Conservation (phyloP, 2,888 invertebrate species). For the Periphyllus acericola region DNA sequence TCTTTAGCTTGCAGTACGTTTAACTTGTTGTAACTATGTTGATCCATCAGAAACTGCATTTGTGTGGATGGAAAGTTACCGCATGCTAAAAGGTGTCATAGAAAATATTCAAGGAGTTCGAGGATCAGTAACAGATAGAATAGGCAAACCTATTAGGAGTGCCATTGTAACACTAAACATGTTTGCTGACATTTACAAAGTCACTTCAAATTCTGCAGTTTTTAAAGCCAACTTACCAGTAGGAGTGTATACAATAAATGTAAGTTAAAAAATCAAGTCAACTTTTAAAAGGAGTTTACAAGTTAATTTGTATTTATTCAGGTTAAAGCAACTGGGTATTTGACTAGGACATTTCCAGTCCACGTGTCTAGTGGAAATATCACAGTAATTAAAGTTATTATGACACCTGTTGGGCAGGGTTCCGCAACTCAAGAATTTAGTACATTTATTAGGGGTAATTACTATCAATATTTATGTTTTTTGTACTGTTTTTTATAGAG, state of each 20-base stretch:
- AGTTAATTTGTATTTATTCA: not conserved
- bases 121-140: conserved; percentile 77
- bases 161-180: conserved; percentile 78
- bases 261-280: conserved; percentile 45
- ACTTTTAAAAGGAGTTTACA: not conserved
- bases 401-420: conserved; percentile 30
- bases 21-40: conserved; percentile 65
- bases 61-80: conserved; percentile 66
- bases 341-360: not conserved
- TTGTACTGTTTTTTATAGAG: not conserved
- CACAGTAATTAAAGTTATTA: conserved; percentile 40
- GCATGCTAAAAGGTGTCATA: conserved; percentile 43
- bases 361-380: conserved; percentile 23
- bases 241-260: conserved; percentile 74
- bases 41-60: conserved; percentile 66
- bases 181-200: conserved; percentile 68
- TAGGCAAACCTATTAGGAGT: conserved; percentile 75
- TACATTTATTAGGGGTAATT: conserved; percentile 34
- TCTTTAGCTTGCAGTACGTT: conserved; percentile 64
- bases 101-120: conserved; percentile 71
- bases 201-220: conserved; percentile 75
- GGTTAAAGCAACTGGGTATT: conserved; percentile 53
- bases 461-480: not conserved
- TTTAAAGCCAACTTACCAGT: conserved; percentile 79
- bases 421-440: conserved; percentile 36